Evolutionary conservation across 2,888 invertebrate genomes (phyloP).

Genomic region (Pristionchus arcanus): DNA sequence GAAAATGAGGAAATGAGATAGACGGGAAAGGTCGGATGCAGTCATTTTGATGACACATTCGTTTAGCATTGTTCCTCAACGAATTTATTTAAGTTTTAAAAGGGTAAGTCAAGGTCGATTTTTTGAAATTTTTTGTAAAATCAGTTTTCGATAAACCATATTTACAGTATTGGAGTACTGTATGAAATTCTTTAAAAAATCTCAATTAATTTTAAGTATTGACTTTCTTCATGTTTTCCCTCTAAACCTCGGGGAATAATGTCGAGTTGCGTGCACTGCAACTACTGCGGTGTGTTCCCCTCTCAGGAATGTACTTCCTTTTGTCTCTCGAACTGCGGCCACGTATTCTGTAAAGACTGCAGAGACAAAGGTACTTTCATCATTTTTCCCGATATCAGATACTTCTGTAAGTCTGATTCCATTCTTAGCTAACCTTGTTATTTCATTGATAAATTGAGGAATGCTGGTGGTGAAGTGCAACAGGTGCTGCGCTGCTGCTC

Average conservation of each 20-base stretch:
- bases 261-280: slow-evolving; percentile 47
- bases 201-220: neutral
- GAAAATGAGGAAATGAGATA: neutral
- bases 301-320: neutral
- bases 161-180: neutral
- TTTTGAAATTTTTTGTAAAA: neutral
- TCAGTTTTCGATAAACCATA: neutral
- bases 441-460: neutral
- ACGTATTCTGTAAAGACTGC: slow-evolving; percentile 32
- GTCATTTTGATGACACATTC: neutral
- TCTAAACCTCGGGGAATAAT: neutral
- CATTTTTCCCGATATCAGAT: neutral
- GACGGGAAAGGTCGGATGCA: neutral
- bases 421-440: neutral
- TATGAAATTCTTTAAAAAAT: neutral
- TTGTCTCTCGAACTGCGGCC: slow-evolving; percentile 48
- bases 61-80: neutral
- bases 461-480: neutral
- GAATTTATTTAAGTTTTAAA: neutral
- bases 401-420: too few species aligned
- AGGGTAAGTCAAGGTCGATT: neutral
- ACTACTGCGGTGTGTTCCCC: neutral
- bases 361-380: neutral
- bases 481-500: neutral
- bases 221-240: neutral